Conservation (phyloP, 2,888 invertebrate species). For the Acanthococcus lagerstroemiae region DNA sequence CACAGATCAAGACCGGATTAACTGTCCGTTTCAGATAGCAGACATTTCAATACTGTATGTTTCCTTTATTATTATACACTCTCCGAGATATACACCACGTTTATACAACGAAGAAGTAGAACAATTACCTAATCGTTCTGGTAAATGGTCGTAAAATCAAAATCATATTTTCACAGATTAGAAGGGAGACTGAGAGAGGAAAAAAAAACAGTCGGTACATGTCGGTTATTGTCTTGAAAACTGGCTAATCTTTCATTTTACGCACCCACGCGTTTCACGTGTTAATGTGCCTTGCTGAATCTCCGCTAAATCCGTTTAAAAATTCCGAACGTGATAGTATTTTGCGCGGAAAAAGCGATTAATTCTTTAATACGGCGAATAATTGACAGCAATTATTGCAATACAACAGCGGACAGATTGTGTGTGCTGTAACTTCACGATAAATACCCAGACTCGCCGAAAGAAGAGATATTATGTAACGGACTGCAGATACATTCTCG, state of each 20-base stretch:
- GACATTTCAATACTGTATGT: no score
- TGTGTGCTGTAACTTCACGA: no score
- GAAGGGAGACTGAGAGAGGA: background rate
- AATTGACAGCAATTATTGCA: slow-evolving; percentile 26
- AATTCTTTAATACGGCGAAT: slow-evolving; percentile 14
- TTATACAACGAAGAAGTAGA: background rate
- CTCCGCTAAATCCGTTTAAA: background rate
- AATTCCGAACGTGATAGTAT: slow-evolving; percentile 20
- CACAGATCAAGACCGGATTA: no score
- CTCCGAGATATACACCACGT: no score
- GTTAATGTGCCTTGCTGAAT: background rate
- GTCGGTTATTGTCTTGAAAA: background rate
- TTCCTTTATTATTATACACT: no score
- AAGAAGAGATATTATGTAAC: no score
- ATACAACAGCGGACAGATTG: slow-evolving; percentile 6
- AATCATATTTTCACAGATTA: background rate
- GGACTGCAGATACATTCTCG: no score
- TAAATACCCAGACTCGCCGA: no score
- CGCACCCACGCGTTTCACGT: slow-evolving; percentile 11
- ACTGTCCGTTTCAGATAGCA: no score
- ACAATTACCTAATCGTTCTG: background rate
- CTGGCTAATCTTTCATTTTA: background rate
- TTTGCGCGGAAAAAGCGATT: slow-evolving; percentile 5
- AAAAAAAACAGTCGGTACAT: background rate
- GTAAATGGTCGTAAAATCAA: background rate